These are phyloP conservation scores for Cassiopea xamachana DNA, from an alignment of 30 jellyfish, hydroid and myxozoan genomes.

Conservation along the genomic window DNA sequence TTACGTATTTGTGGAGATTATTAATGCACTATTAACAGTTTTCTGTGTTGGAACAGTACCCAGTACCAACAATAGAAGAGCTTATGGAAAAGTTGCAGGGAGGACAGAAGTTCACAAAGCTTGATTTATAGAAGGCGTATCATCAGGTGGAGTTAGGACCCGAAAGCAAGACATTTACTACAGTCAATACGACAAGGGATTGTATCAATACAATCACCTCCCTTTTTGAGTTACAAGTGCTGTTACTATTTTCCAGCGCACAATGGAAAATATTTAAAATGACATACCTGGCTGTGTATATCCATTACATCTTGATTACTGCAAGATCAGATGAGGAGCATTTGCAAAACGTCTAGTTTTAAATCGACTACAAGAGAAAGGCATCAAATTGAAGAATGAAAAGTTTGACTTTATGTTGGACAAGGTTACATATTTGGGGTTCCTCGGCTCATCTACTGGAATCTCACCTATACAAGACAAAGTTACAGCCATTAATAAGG, in stretches of 20 bases:
- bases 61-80: conserved; percentile 50
- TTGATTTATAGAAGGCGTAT: conserved; percentile 26
- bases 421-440: conserved; percentile 30
- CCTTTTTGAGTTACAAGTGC: conserved; percentile 46
- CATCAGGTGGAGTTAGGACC: not conserved
- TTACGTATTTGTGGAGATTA: conserved; percentile 40
- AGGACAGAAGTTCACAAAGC: conserved; percentile 63
- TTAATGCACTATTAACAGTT: conserved; percentile 11
- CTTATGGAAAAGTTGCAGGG: conserved; percentile 41
- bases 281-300: conserved; percentile 14
- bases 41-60: conserved; percentile 24
- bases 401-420: conserved; percentile 7
- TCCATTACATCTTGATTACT: conserved; percentile 18
- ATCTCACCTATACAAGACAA: conserved; percentile 20
- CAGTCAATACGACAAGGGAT: conserved; percentile 16
- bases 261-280: conserved; percentile 47
- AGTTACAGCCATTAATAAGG: not conserved
- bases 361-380: not conserved
- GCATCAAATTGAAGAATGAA: not conserved
- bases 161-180: not conserved
- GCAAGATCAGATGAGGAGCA: conserved; percentile 38
- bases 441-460: conserved; percentile 17
- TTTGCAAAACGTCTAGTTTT: conserved; percentile 29
- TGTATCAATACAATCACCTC: conserved; percentile 19
- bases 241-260: conserved; percentile 30